Percentiles rank a stretch among this genome's conserved stretches.
Conservation (phyloP, 2,113 vertebrate species). For the Myotis yumanensis region DNA sequence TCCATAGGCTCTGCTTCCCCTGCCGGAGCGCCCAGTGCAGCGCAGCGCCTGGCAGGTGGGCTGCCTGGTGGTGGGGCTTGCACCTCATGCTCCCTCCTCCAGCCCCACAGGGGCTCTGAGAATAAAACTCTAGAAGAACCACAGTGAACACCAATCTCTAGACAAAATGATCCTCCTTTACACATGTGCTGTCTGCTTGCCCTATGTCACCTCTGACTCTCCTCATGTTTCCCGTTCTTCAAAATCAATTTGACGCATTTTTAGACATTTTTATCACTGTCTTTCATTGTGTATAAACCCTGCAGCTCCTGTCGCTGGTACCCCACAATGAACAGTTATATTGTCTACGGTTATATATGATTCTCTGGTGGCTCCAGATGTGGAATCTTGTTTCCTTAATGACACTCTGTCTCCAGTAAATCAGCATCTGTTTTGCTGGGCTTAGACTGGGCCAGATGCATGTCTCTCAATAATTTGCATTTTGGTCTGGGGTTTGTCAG, state of each 20-base stretch:
- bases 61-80: background rate
- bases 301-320: background rate
- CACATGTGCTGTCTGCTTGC: background rate
- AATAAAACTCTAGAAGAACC: background rate
- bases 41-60: rapidly evolving
- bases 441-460: constrained; percentile 19
- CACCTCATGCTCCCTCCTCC: background rate
- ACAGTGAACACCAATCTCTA: background rate
- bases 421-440: constrained; percentile 52
- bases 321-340: constrained; percentile 43
- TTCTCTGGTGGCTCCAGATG: constrained; percentile 62
- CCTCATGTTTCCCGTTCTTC: background rate
- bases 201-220: constrained; percentile 3
- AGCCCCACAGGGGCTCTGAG: background rate
- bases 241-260: background rate
- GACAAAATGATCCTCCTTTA: background rate
- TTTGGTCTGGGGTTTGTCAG: constrained; percentile 46
- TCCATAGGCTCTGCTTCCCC: background rate
- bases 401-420: constrained; percentile 50
- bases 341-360: constrained; percentile 48
- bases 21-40: rapidly evolving
- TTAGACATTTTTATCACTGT: background rate
- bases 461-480: constrained; percentile 34
- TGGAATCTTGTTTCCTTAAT: constrained; percentile 62
- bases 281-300: constrained; percentile 37